phyloP scores from a whole-genome alignment of 1,140 invertebrate genomes.

The Tetramorium parvispinum region DNA sequence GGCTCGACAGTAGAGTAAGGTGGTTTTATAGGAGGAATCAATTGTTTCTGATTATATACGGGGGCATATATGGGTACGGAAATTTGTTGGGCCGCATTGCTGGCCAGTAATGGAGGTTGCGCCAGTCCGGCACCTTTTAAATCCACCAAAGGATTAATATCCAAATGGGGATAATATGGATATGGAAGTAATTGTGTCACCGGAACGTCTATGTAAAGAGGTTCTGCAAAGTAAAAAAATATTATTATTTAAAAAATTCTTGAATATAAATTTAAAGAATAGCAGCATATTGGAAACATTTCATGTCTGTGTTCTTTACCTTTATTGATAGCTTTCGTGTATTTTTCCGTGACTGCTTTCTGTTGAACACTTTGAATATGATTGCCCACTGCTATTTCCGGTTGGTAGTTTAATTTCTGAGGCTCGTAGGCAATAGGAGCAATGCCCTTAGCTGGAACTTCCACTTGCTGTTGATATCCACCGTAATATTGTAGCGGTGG shows the following conservation, averaged over 20 bases:
- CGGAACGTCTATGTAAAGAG: slow-evolving; percentile 79
- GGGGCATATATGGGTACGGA: slow-evolving; percentile 78
- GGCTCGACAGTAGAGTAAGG: slow-evolving; percentile 66
- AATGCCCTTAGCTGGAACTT: slow-evolving; percentile 53
- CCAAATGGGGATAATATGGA: slow-evolving; percentile 77
- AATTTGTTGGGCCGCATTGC: slow-evolving; percentile 74
- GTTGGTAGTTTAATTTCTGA: slow-evolving; percentile 75
- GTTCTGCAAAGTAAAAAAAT: slow-evolving; percentile 68
- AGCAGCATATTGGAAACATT: neutral
- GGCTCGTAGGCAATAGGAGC: slow-evolving; percentile 66
- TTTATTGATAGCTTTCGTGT: slow-evolving; percentile 70
- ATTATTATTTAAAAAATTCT: neutral
- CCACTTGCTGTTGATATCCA: slow-evolving; percentile 68
- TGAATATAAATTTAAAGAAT: slow-evolving; percentile 2
- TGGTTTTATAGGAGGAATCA: slow-evolving; percentile 69
- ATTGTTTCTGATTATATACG: slow-evolving; percentile 72
- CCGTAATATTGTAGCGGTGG: slow-evolving; percentile 67
- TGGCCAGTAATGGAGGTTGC: slow-evolving; percentile 66
- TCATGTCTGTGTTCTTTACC: slow-evolving; percentile 60
- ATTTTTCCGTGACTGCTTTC: slow-evolving; percentile 76
- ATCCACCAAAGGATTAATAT: slow-evolving; percentile 40
- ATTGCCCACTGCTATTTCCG: slow-evolving; percentile 79
- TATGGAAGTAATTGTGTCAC: slow-evolving; percentile 78
- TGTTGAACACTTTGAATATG: slow-evolving; percentile 79
- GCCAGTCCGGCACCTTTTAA: slow-evolving; percentile 65